Percentiles rank a stretch among this genome's conserved stretches.
Conservation (phyloP, 2,113 vertebrate species). For the Nibea coibor region DNA sequence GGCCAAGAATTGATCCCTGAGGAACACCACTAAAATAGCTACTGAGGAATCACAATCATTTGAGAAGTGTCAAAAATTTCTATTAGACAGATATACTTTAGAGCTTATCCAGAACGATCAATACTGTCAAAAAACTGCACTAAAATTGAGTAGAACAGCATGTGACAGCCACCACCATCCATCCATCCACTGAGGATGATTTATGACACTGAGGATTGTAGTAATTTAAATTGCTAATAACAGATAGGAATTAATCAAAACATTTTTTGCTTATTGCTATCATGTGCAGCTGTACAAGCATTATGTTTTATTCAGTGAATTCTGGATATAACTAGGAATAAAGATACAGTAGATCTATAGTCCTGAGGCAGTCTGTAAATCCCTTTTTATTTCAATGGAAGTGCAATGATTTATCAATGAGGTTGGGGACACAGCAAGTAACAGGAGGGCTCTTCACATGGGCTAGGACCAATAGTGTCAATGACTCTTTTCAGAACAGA, state of each 20-base stretch:
- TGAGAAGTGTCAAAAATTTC: neutral
- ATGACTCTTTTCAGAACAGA: neutral
- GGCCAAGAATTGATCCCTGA: slow-evolving; percentile 3
- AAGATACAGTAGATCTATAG: neutral
- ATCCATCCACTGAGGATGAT: neutral
- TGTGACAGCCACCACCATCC: neutral
- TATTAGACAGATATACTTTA: neutral
- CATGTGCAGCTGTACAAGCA: neutral
- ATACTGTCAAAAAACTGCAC: slow-evolving; percentile 8
- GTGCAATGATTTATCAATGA: neutral
- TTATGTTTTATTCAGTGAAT: neutral
- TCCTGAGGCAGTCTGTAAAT: neutral
- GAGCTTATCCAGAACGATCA: slow-evolving; percentile 1
- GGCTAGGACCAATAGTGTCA: neutral
- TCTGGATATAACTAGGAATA: neutral
- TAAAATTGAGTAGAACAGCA: neutral
- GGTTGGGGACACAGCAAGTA: neutral
- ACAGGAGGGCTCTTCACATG: neutral
- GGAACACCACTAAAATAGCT: neutral
- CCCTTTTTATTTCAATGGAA: neutral
- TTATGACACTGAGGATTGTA: neutral
- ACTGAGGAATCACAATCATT: neutral
- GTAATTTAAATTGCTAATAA: neutral
- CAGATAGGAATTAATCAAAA: neutral
- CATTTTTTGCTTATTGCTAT: neutral